Evolutionary conservation across 2,113 vertebrate species (phyloP).

Genomic region (Tretioscincus oriximinensis): DNA sequence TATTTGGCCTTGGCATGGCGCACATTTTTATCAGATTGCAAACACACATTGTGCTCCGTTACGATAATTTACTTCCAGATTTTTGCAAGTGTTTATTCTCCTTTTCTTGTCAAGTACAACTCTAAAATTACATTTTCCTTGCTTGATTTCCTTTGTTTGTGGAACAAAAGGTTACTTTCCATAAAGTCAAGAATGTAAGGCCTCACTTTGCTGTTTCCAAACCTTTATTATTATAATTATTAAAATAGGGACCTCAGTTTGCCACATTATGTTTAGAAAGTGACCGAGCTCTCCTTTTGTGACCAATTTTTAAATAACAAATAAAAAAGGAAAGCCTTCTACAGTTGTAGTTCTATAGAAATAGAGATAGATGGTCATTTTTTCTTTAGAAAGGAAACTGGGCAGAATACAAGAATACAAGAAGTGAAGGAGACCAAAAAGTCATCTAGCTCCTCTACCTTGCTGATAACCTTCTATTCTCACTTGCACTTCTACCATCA

Average conservation of each 20-base stretch:
- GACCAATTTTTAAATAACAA: not conserved
- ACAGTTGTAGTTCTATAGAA: not conserved
- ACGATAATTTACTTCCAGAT: slow-evolving; percentile 2
- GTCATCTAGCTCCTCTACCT: not conserved
- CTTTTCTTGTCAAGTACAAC: slow-evolving; percentile 6
- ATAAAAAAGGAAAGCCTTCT: not conserved
- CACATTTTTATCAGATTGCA: not conserved
- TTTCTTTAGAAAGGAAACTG: not conserved
- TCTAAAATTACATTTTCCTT: slow-evolving; percentile 17
- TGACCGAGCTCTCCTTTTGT: not conserved
- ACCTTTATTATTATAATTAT: not conserved
- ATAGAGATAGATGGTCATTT: not conserved
- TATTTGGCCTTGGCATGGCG: not conserved
- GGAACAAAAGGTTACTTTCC: slow-evolving; percentile 19
- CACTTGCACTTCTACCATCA: too few species aligned
- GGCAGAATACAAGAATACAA: not conserved
- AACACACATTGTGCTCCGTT: not conserved
- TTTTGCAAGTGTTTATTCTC: slow-evolving; percentile 13
- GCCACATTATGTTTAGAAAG: not conserved
- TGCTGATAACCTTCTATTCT: not conserved
- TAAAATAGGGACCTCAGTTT: not conserved
- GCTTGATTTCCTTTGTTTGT: slow-evolving; percentile 21
- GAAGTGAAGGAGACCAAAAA: not conserved
- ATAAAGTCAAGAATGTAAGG: not conserved
- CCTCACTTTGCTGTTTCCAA: not conserved